phyloP scores from a whole-genome alignment of 2,113 vertebrate species.

The Charina bottae region DNA sequence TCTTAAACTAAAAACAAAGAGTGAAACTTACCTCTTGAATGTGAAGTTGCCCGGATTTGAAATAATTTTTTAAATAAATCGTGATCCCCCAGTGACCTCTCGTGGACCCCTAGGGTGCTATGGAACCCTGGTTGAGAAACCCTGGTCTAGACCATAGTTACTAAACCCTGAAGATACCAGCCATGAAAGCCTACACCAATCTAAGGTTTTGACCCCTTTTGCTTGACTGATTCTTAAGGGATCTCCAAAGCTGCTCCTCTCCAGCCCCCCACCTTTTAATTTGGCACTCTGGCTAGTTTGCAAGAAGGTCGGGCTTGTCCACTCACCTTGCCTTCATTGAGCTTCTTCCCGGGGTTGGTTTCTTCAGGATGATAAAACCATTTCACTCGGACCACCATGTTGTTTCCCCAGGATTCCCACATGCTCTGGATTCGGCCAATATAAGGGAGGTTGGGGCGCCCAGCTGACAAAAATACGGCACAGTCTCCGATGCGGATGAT shows the following conservation, averaged over 20 bases:
- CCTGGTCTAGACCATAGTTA: neutral
- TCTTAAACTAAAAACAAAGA: no score
- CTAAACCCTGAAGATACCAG: neutral
- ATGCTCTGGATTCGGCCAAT: slow-evolving; percentile 99
- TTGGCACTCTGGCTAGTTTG: no score
- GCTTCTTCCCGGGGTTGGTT: slow-evolving; percentile 95
- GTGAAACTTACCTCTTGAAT: no score
- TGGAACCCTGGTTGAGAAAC: no score
- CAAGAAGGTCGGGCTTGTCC: neutral
- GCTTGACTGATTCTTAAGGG: neutral
- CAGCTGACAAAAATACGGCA: slow-evolving; percentile 93
- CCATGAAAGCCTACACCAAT: neutral
- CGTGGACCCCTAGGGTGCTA: no score
- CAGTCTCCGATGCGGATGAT: slow-evolving; percentile 98
- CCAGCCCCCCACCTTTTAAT: neutral
- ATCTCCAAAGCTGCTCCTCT: neutral
- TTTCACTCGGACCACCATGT: slow-evolving; percentile 98
- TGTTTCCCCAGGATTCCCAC: slow-evolving; percentile 99
- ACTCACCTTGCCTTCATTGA: slow-evolving; percentile 92
- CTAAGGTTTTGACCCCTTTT: neutral
- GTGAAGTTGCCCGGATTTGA: no score
- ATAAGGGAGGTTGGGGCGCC: slow-evolving; percentile 96
- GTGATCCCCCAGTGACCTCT: no score
- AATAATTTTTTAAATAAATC: no score
- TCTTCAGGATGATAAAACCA: slow-evolving; percentile 99